Conservation (phyloP, 2,797 vertebrate species). For the Sardinella longiceps region DNA sequence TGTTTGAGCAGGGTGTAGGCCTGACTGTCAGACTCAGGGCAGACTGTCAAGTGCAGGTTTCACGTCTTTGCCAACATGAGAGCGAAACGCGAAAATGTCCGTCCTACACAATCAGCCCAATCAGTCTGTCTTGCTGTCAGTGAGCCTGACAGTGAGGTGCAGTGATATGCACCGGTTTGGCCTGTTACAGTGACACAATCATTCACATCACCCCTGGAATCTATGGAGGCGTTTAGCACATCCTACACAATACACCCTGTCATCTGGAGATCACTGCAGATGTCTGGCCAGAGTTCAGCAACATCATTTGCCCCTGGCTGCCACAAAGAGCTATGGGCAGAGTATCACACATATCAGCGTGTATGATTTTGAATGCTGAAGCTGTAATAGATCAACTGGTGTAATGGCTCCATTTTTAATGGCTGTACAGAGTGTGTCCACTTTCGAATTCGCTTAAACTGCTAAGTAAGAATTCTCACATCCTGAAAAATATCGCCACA, state of each 20-base stretch:
- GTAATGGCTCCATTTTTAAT: slow-evolving; percentile 36
- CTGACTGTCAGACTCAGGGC: neutral
- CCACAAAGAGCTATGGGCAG: slow-evolving; percentile 57
- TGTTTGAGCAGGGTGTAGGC: neutral
- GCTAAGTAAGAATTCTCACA: neutral
- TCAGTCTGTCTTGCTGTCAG: neutral
- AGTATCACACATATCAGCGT: slow-evolving; percentile 40
- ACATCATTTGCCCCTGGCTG: slow-evolving; percentile 60
- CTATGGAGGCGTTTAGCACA: slow-evolving; percentile 55
- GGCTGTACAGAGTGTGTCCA: slow-evolving; percentile 31
- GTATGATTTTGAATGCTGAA: slow-evolving; percentile 42
- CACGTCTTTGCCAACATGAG: neutral
- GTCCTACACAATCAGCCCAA: neutral
- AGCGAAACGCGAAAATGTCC: neutral
- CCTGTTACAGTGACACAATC: neutral
- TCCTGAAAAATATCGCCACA: neutral
- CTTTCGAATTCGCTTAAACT: neutral
- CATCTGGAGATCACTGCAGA: slow-evolving; percentile 56
- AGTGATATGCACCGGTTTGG: neutral
- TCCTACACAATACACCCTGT: slow-evolving; percentile 57
- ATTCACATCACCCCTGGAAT: slow-evolving; percentile 11
- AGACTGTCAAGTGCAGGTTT: neutral
- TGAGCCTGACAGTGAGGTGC: neutral
- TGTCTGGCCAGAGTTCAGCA: slow-evolving; percentile 66
- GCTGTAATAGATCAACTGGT: slow-evolving; percentile 43